Percentiles rank a stretch among this genome's conserved stretches.
Conservation (phyloP, 2,888 invertebrate species). For the Idaea straminata region DNA sequence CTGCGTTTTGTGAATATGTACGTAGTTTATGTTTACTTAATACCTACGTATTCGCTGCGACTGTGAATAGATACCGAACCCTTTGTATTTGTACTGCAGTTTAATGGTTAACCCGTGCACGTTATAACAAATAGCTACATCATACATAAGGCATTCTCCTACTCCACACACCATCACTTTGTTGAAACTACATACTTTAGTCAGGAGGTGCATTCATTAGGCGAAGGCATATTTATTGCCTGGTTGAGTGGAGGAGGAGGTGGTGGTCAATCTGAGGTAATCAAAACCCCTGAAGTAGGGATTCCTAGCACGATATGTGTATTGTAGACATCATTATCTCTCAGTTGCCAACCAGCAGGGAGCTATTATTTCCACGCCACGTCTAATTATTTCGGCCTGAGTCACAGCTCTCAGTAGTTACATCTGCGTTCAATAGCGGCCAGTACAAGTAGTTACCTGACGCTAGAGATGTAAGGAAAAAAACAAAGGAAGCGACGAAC, state of each 20-base stretch:
- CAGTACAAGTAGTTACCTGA: conserved; percentile 36
- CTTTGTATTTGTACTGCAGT: neutral
- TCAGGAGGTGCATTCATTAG: neutral
- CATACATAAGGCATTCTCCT: neutral
- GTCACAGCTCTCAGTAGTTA: conserved; percentile 37
- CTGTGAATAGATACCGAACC: conserved; percentile 4
- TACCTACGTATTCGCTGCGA: conserved; percentile 13
- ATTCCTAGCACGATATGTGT: too few species aligned
- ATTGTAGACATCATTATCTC: too few species aligned
- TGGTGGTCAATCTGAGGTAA: neutral
- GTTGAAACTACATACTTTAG: neutral
- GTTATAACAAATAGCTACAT: conserved; percentile 8
- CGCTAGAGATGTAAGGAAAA: conserved; percentile 65
- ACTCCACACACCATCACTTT: neutral
- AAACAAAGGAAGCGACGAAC: conserved; percentile 64
- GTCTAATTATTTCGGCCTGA: conserved; percentile 52
- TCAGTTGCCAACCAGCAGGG: neutral
- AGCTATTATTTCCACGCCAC: conserved; percentile 57
- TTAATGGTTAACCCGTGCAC: neutral
- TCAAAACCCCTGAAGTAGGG: neutral
- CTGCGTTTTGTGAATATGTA: conserved; percentile 14
- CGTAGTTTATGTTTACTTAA: conserved; percentile 1
- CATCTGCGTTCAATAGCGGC: conserved; percentile 56
- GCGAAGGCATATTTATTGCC: too few species aligned
- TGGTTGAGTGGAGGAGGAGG: neutral